Evolutionary conservation across 2,888 invertebrate species (phyloP).

Genomic region (Callyntrura guangdongensis): DNA sequence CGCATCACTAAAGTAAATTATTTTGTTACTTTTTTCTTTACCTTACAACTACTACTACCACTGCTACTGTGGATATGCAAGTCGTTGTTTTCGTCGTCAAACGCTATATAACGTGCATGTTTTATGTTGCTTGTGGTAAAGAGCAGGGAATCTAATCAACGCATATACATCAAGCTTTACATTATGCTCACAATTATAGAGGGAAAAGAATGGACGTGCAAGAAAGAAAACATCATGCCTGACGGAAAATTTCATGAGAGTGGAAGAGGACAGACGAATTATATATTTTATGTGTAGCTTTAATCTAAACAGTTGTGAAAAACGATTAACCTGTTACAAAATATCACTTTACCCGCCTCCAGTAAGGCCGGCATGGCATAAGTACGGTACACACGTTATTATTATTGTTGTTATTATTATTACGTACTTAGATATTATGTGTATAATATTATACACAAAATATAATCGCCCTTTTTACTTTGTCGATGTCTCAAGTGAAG

Average conservation of each 20-base stretch:
- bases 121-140: no score
- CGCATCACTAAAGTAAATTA: conserved; percentile 54
- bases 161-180: no score
- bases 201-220: background rate
- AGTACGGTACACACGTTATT: no score
- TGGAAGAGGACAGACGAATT: background rate
- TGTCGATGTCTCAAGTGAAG: background rate
- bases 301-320: conserved; percentile 29
- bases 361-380: no score
- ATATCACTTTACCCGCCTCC: conserved; percentile 19
- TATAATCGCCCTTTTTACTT: background rate
- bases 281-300: conserved; percentile 21
- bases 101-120: background rate
- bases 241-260: conserved; percentile 15
- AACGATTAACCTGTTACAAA: conserved; percentile 47
- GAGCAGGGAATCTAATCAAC: background rate
- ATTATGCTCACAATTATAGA: background rate
- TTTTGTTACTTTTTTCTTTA: conserved; percentile 33
- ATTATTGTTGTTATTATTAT: no score
- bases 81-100: no score
- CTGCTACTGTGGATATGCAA: no score
- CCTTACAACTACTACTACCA: no score
- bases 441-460: background rate
- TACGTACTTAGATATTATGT: background rate
- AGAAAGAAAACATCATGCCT: background rate